Conservation (phyloP, 2,888 invertebrate genomes). For the Phalangium opilio region DNA sequence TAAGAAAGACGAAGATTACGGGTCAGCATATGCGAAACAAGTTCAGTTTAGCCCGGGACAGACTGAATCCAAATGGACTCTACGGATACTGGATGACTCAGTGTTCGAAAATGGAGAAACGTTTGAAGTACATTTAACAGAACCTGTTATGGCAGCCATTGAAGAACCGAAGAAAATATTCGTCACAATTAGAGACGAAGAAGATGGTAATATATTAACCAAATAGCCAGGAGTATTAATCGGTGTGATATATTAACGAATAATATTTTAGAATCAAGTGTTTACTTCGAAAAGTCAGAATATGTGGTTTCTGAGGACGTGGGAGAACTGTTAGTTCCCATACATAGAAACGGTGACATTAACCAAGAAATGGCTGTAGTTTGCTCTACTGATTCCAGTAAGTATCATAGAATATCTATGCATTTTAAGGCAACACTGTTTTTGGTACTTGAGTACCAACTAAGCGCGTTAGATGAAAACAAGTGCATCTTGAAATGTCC, state of each 20-base stretch:
- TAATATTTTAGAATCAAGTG: conserved; percentile 26
- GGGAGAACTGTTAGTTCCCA: conserved; percentile 26
- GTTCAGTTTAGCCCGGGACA: conserved; percentile 33
- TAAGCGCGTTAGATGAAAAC: too few relatives aligned
- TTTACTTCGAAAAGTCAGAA: conserved; percentile 24
- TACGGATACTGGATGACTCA: conserved; percentile 28
- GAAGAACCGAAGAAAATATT: conserved; percentile 25
- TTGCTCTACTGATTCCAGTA: conserved; percentile 29
- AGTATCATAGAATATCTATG: too few relatives aligned
- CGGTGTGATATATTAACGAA: too few relatives aligned
- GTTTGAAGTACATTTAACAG: conserved; percentile 25
- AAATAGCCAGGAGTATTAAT: too few relatives aligned
- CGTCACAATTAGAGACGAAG: conserved; percentile 27
- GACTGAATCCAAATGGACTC: conserved; percentile 29
- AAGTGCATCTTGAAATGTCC: too few relatives aligned
- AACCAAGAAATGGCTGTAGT: conserved; percentile 28
- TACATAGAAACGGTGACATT: conserved; percentile 28
- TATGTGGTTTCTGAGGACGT: conserved; percentile 27
- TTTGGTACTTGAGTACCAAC: too few relatives aligned
- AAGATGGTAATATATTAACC: conserved; percentile 26
- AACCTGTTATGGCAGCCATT: conserved; percentile 29
- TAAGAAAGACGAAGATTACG: conserved; percentile 26
- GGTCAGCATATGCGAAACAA: conserved; percentile 26
- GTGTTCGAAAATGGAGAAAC: conserved; percentile 27
- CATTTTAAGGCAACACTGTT: too few relatives aligned